A percentile compares a stretch with the other conserved stretches of the same genome.
phyloP scores from a whole-genome alignment of 2,888 invertebrate genomes.

The Elaeidobius kamerunicus region DNA sequence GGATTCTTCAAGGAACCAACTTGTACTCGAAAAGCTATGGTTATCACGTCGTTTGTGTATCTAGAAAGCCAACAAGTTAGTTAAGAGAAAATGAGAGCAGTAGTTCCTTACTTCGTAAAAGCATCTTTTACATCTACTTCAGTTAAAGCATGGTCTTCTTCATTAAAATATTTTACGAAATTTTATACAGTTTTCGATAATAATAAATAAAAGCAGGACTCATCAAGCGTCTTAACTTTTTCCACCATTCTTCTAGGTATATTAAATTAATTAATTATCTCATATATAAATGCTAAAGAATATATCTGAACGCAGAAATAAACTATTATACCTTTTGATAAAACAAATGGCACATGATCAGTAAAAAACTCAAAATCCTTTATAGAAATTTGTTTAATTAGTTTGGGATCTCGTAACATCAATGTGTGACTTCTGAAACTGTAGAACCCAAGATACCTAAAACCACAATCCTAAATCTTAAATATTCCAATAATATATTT shows the following conservation, averaged over 20 bases:
- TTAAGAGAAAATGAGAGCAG: neutral
- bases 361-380: no score
- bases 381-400: no score
- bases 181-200: conserved; percentile 29
- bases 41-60: conserved; percentile 21
- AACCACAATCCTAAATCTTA: no score
- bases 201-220: conserved; percentile 51
- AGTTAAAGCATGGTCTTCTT: conserved; percentile 35
- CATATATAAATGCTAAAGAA: no score
- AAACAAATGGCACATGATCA: no score
- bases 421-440: no score
- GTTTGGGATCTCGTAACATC: no score
- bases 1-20: conserved; percentile 41
- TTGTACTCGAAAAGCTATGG: conserved; percentile 24
- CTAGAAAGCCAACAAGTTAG: neutral
- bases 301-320: no score
- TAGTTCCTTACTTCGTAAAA: conserved; percentile 38
- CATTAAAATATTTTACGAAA: conserved; percentile 35
- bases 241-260: conserved; percentile 32
- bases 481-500: no score
- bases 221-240: conserved; percentile 52
- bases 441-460: no score
- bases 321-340: no score
- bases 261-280: no score
- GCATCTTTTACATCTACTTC: conserved; percentile 51